Conservation (phyloP, 2,888 invertebrate species). For the Noctuana brunneofusca region DNA sequence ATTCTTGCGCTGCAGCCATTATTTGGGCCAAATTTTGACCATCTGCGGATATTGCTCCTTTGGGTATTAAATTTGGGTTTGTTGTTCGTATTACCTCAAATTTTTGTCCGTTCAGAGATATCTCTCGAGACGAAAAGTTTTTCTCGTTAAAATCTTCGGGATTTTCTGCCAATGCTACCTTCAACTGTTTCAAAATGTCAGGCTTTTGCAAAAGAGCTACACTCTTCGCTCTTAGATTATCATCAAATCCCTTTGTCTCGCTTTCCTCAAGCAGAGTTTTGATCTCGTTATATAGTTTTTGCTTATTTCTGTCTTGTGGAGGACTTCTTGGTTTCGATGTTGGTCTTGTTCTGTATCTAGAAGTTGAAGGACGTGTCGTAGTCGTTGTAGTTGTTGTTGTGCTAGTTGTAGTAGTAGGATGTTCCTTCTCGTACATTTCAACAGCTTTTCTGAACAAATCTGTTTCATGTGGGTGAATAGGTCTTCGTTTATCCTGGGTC, state of each 20-base stretch:
- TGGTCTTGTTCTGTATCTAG: conserved; percentile 62
- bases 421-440: conserved; percentile 85
- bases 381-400: conserved; percentile 86
- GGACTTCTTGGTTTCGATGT: conserved; percentile 68
- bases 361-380: conserved; percentile 63
- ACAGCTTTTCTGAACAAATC: conserved; percentile 86
- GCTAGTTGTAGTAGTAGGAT: conserved; percentile 87
- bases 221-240: conserved; percentile 75
- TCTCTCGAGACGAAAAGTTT: conserved; percentile 88
- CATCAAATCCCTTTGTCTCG: conserved; percentile 81
- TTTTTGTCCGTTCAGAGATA: conserved; percentile 89
- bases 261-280: conserved; percentile 81
- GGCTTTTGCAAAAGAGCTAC: conserved; percentile 86
- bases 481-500: conserved; percentile 71
- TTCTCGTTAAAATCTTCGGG: conserved; percentile 85
- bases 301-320: conserved; percentile 79
- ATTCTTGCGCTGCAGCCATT: conserved; percentile 61
- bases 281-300: conserved; percentile 83
- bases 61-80: conserved; percentile 86
- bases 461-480: conserved; percentile 85
- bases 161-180: conserved; percentile 87
- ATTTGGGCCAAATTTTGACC: conserved; percentile 69
- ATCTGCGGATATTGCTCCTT: conserved; percentile 80
- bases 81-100: conserved; percentile 88
- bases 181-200: conserved; percentile 88